phyloP scores from a whole-genome alignment of 2,797 vertebrate species.

The Lerista edwardsae region DNA sequence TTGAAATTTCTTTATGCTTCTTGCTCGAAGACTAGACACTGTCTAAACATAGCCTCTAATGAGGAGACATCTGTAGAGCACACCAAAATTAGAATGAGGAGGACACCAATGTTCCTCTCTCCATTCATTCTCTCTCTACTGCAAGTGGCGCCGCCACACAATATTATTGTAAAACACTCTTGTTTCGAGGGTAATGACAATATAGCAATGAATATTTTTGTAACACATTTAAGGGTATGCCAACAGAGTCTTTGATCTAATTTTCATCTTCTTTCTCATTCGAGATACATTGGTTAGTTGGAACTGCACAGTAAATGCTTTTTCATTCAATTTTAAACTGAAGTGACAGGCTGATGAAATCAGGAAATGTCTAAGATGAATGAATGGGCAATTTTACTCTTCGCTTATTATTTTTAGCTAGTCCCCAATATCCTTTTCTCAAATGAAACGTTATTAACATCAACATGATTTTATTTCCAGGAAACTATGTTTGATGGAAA shows the following conservation, averaged over 20 bases:
- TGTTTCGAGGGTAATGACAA: neutral
- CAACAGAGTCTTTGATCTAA: neutral
- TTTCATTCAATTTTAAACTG: conserved; percentile 13
- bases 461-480: neutral
- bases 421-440: conserved; percentile 33
- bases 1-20: neutral
- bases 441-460: conserved; percentile 26
- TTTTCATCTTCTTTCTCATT: neutral
- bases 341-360: neutral
- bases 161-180: neutral
- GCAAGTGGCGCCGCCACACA: accelerated
- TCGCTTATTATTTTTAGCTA: conserved; percentile 24
- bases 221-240: neutral
- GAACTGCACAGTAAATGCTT: conserved; percentile 13
- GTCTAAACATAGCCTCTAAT: neutral
- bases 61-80: neutral
- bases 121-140: neutral
- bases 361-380: neutral
- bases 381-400: conserved; percentile 20
- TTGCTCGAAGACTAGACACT: neutral
- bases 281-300: neutral
- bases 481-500: neutral
- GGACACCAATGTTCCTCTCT: neutral
- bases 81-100: neutral
- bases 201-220: neutral